Base-by-base conservation (phyloP, 2,888 invertebrate genomes). In the Drosophila bunnanda region DNA sequence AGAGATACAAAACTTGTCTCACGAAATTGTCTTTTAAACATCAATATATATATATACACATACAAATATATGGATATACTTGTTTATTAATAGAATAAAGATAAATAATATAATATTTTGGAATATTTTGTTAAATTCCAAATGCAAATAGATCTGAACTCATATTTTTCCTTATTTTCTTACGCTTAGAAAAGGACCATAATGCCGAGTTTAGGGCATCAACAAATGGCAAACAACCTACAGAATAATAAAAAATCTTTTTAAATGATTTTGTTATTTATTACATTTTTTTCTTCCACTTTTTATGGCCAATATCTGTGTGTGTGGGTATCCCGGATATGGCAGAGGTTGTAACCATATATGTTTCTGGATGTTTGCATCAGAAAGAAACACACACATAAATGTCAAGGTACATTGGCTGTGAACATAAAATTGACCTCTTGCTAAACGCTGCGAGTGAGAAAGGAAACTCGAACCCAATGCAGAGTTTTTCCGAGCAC, bases 401-500 rank as follows among this genome's bases (percentile, higher is more conserved):
- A 82, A 75, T 82, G 73, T 82, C 82, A 85, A 85, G 80, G 80
- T 73, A 72, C 69, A 73, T 76, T 59, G 56, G 43, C 69, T 66
- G 48, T n/a, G 34, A 44, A 68, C 57, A 73, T 68, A 67, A 66
- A 75, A 64, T 57, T 76, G 70, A 71, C 61, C 69, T 76, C 69
- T 69, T 52, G 53, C 17, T 34, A 43, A 54, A 54, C 20, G 36
- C 4, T n/a, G 3, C 22, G 22, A 20, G 30, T 30, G 54, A 8
- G 28, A 50, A 50, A 28, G 22, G 30, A 32, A 17, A 56, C 12
- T 39, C 9, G 17, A 66, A 56, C 36, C 22, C 55, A 20, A 48
- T 50, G 56, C 46, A 46, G 62, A 69, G 65, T 56, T 75, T 54
- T 48, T 55, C 44, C 48, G 17, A 64, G 68, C 80, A 80, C 78